Conservation (phyloP, 1,140 invertebrate species). For the Protaetia brevitarsis region DNA sequence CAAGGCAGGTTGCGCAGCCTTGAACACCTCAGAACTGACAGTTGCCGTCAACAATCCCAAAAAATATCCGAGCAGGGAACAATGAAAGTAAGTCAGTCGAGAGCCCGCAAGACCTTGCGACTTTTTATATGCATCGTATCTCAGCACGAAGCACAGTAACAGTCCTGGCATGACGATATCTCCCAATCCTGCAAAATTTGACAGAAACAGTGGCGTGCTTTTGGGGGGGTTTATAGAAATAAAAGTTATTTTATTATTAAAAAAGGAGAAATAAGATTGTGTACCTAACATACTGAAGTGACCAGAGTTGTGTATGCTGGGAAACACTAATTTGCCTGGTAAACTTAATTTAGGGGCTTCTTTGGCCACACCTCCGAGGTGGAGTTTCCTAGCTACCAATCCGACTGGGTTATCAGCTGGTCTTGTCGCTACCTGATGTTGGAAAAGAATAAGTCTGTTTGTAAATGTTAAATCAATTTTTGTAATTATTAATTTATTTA, state of each 20-base stretch:
- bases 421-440: constrained; percentile 76
- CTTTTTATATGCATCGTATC: constrained; percentile 96
- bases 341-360: constrained; percentile 92
- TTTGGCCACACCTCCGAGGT: constrained; percentile 79
- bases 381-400: constrained; percentile 85
- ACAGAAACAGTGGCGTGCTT: too few species aligned
- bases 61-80: constrained; percentile 96
- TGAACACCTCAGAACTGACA: constrained; percentile 95
- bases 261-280: not conserved
- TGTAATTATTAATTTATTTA: too few species aligned
- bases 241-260: not conserved
- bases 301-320: constrained; percentile 90
- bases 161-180: constrained; percentile 98
- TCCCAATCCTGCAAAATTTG: constrained; percentile 66
- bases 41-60: constrained; percentile 94
- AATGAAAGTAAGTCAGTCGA: constrained; percentile 88
- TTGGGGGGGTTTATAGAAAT: too few species aligned
- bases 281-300: constrained; percentile 93
- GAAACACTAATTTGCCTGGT: constrained; percentile 95
- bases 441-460: too few species aligned
- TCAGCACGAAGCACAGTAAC: constrained; percentile 90
- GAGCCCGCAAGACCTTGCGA: constrained; percentile 53
- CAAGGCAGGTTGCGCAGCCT: constrained; percentile 94
- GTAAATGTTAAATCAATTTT: not conserved
- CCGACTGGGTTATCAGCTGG: constrained; percentile 96